Evolutionary conservation across 2,113 vertebrate species (phyloP), one percentile per base, ranked within the genome.

Genomic region (Pedetes capensis): DNA sequence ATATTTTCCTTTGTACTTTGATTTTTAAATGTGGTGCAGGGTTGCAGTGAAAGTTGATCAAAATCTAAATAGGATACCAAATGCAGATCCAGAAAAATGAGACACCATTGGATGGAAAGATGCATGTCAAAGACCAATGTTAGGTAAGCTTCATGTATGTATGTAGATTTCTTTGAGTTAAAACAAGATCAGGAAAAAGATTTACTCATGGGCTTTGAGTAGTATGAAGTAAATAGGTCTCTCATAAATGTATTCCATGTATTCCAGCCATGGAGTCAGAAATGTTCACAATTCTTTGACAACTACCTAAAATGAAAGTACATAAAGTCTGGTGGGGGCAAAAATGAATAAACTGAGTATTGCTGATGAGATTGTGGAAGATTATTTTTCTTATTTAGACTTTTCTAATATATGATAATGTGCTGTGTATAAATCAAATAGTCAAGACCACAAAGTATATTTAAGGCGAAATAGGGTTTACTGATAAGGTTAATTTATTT

Each of bases 401-500:
- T 42, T 88, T 89, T 87, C 51, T 64, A 83, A 88, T 57, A 34
- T 69, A 47, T 51, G 64, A 11, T 37, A 49, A 69, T 76, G 44
- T 76, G 83, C 59, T 55, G 37, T 11, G 0, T 64, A 25, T 81
- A 82, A 92, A 51, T 89, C 22, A 71, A 76, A 51, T 57, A 75
- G 9, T 94, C 34, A 64, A 89, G 34, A 71, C 11, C 23, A 71
- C 59, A 71, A 76, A 92, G 32, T 42, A 18, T 27, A 75, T 69
- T 83, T 32, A 63, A 71, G 76, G 79, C 3, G 53, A 94, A 81
- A 66, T 49, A 49, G 49, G 25, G 5, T 39, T 94, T 85, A 93
- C 39, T 57, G 39, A 64, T 94, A 79, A 83, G 49, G 42, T 87
- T 91, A 95, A 91, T 76, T 76, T 1, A 37, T 75, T 87, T 86